Conservation (phyloP, 1,140 invertebrate genomes). For the Diabrotica virgifera region DNA sequence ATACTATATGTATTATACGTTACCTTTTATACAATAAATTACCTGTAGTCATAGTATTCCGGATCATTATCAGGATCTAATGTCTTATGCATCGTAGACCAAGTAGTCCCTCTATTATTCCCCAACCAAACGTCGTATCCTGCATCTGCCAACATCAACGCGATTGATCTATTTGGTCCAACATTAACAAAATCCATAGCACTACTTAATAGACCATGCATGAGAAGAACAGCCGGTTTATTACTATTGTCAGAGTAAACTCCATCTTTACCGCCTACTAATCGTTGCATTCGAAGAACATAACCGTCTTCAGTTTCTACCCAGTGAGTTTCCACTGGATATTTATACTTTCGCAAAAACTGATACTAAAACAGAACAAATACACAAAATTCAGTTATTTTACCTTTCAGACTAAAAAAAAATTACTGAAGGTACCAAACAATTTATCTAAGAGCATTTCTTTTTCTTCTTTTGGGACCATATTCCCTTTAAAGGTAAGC, state of each 20-base stretch:
- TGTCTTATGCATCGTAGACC: constrained; percentile 59
- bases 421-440: too few relatives aligned
- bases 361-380: constrained; percentile 29
- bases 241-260: neutral
- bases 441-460: too few relatives aligned
- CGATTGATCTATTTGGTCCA: constrained; percentile 36
- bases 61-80: constrained; percentile 48
- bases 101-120: constrained; percentile 67
- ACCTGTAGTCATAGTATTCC: constrained; percentile 44
- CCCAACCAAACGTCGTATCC: constrained; percentile 61
- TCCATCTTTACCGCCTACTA: constrained; percentile 49
- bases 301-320: constrained; percentile 70
- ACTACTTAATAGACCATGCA: constrained; percentile 49
- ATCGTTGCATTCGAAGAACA: constrained; percentile 66
- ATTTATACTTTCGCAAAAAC: constrained; percentile 56
- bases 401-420: neutral
- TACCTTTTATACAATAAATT: neutral
- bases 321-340: constrained; percentile 62
- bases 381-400: neutral
- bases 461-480: too few relatives aligned
- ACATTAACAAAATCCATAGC: constrained; percentile 39
- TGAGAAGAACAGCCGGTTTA: constrained; percentile 42
- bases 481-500: too few relatives aligned
- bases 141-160: constrained; percentile 38
- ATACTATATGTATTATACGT: too few relatives aligned